Percentiles rank a stretch among this genome's conserved stretches.
phyloP scores from a whole-genome alignment of 2,888 invertebrate species.

The Lamellibrachia satsuma region DNA sequence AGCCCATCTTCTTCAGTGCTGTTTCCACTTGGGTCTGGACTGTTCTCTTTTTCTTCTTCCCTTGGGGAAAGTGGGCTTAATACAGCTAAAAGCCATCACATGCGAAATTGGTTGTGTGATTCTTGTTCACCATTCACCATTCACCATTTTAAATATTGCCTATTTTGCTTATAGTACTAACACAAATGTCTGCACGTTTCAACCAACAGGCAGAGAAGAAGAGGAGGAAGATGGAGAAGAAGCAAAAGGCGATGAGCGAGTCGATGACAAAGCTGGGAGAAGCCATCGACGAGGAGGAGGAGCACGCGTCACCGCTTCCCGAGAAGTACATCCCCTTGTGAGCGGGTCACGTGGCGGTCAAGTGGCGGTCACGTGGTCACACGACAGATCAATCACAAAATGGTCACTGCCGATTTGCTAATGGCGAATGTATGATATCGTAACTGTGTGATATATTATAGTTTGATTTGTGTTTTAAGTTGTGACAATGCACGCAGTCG shows the following conservation, averaged over 20 bases:
- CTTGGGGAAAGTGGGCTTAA: too few relatives aligned
- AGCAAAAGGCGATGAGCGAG: neutral
- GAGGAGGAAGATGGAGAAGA: neutral
- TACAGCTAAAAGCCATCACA: too few relatives aligned
- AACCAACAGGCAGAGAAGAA: neutral
- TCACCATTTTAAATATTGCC: too few relatives aligned
- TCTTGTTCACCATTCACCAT: too few relatives aligned
- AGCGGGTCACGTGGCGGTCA: neutral
- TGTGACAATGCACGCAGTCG: neutral
- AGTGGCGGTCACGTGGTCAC: neutral
- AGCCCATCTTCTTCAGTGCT: too few relatives aligned
- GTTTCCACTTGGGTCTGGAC: too few relatives aligned
- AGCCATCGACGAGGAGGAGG: neutral
- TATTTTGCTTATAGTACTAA: neutral
- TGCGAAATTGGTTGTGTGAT: too few relatives aligned
- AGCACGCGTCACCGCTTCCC: neutral
- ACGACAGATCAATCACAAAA: neutral
- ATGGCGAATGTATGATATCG: neutral
- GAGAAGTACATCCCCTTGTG: neutral
- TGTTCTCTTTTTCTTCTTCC: too few relatives aligned
- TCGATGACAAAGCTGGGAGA: conserved; percentile 17
- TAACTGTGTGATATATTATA: neutral
- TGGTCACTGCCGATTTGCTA: neutral
- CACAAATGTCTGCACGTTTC: neutral
- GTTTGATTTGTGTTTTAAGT: neutral